Conservation (phyloP, 2,113 vertebrate genomes). For the Brienomyrus brachyistius region DNA sequence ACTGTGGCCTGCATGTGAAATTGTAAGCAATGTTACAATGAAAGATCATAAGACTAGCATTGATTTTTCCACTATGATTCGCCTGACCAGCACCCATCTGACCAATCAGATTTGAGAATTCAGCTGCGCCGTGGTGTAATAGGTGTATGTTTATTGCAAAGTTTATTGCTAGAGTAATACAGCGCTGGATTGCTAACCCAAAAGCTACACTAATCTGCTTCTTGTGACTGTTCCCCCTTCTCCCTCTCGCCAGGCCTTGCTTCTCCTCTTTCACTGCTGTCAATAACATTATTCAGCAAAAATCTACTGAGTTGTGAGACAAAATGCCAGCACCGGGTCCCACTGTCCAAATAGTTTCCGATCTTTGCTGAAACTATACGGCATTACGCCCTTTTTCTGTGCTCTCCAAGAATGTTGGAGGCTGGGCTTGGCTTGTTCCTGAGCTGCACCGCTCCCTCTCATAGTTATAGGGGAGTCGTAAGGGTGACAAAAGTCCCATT, state of each 20-base stretch:
- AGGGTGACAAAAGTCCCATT: not conserved
- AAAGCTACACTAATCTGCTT: slow-evolving; percentile 45
- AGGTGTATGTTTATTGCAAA: slow-evolving; percentile 1
- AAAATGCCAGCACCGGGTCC: slow-evolving; percentile 22
- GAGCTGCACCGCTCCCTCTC: not conserved
- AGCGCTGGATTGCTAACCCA: slow-evolving; percentile 20
- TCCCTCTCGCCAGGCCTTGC: not conserved
- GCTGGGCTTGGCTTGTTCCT: not conserved
- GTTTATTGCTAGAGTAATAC: slow-evolving; percentile 13
- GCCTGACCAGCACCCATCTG: not conserved
- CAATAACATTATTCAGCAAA: slow-evolving; percentile 34
- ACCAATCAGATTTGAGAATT: not conserved
- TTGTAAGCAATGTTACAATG: not conserved
- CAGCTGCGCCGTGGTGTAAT: not conserved
- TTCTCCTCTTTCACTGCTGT: slow-evolving; percentile 25
- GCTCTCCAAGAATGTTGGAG: not conserved
- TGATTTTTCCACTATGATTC: not conserved
- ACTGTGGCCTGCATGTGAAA: not conserved
- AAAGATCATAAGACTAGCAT: not conserved
- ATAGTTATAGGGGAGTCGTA: not conserved
- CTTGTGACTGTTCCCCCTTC: slow-evolving; percentile 35
- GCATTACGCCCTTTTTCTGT: not conserved
- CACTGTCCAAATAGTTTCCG: slow-evolving; percentile 40
- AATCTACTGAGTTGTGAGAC: not conserved
- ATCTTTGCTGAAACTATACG: not conserved